Conservation (phyloP, 2,113 vertebrate genomes). For the Canis aureus region DNA sequence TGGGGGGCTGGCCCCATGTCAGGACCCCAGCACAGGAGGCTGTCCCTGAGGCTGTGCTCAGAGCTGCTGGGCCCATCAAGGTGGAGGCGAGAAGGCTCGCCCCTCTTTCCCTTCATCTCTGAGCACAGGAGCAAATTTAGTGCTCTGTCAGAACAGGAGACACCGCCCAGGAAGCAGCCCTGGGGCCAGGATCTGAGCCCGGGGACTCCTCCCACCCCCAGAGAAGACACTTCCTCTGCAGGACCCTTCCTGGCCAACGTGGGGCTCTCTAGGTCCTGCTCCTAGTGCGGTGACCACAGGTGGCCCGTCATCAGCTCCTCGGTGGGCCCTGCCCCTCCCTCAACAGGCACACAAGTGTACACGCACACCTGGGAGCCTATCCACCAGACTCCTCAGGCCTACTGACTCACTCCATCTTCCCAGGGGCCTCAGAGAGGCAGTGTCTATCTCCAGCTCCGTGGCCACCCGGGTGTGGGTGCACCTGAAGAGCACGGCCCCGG, state of each 20-base stretch:
- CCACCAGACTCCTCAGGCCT: background rate
- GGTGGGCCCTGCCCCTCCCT: background rate
- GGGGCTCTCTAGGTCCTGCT: background rate
- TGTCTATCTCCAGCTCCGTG: background rate
- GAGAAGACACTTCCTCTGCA: constrained; percentile 33
- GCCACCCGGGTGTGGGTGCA: too few relatives aligned
- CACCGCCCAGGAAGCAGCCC: constrained; percentile 64
- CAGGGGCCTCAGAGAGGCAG: too few relatives aligned
- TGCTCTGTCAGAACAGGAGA: background rate
- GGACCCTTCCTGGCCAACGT: background rate
- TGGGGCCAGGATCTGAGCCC: background rate
- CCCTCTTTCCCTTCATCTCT: background rate
- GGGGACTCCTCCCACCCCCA: background rate
- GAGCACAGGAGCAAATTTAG: background rate
- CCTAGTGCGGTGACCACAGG: background rate
- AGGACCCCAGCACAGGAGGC: background rate
- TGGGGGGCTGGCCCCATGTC: background rate
- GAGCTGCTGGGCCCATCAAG: background rate
- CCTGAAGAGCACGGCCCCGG: background rate
- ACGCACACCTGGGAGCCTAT: background rate
- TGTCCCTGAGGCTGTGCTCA: rapidly evolving
- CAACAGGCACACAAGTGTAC: too few relatives aligned
- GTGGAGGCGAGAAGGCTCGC: background rate
- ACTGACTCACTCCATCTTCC: background rate
- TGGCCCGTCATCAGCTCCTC: background rate